A percentile compares a stretch with the other conserved stretches of the same genome.
These are phyloP conservation scores for Protosalanx chinensis DNA, from an alignment of 2,797 vertebrate genomes.

Conservation along the genomic window DNA sequence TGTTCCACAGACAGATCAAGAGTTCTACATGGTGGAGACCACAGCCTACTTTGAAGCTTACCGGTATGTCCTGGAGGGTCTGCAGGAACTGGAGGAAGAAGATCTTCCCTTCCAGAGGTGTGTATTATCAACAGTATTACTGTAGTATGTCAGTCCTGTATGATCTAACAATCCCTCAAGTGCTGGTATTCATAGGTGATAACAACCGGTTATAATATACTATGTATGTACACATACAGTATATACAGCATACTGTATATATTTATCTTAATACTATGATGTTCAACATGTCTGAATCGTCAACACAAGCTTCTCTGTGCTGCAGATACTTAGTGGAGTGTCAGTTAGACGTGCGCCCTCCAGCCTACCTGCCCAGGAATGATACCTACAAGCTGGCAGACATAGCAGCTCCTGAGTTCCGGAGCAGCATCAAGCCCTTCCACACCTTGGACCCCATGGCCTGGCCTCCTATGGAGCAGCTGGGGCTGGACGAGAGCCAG, in stretches of 20 bases:
- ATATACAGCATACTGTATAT: too few species aligned
- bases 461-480: constrained; percentile 80
- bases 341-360: constrained; percentile 69
- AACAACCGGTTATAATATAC: background rate
- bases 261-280: too few species aligned
- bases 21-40: constrained; percentile 88
- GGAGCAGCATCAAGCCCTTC: constrained; percentile 48
- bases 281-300: too few species aligned
- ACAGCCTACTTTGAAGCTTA: constrained; percentile 95
- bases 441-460: constrained; percentile 63
- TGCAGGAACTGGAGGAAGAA: constrained; percentile 78
- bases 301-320: too few species aligned
- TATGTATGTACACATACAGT: too few species aligned
- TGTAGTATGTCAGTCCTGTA: background rate
- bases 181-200: background rate
- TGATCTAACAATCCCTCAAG: background rate
- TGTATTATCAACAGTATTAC: background rate
- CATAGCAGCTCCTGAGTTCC: constrained; percentile 43
- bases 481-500: constrained; percentile 89
- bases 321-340: constrained; percentile 87
- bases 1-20: constrained; percentile 42
- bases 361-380: constrained; percentile 72
- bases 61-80: constrained; percentile 85
- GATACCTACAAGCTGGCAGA: constrained; percentile 73
- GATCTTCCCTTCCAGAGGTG: constrained; percentile 88